Percentiles rank a stretch among this genome's conserved stretches.
phyloP scores from a whole-genome alignment of 2,888 invertebrate genomes.

The Caenorhabditis sp. region DNA sequence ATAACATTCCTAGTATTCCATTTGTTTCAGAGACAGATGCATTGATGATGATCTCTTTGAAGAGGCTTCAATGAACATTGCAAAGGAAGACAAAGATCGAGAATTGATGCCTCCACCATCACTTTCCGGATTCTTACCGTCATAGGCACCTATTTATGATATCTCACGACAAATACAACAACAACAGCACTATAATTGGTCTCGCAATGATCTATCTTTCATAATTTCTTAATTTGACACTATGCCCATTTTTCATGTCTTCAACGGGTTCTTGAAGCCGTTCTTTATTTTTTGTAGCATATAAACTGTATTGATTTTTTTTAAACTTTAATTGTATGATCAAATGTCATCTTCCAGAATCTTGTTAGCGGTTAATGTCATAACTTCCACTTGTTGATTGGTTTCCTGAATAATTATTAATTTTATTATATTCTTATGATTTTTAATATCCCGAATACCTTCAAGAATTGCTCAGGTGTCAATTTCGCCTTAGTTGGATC shows the following conservation, averaged over 20 bases:
- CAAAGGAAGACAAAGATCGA: conserved; percentile 55
- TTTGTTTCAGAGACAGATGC: conserved; percentile 17
- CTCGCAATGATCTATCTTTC: conserved; percentile 5
- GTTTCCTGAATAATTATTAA: neutral
- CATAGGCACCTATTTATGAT: conserved; percentile 9
- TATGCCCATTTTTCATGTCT: neutral
- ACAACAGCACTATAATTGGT: neutral
- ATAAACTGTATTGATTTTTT: neutral
- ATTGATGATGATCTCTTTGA: conserved; percentile 49
- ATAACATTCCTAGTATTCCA: no score
- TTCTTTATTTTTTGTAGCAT: neutral
- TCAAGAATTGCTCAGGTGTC: neutral
- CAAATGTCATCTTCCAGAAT: neutral
- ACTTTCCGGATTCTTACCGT: conserved; percentile 43
- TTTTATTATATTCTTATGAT: neutral
- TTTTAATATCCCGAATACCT: neutral
- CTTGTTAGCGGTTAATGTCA: neutral
- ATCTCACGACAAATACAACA: conserved; percentile 9
- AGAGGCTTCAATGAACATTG: conserved; percentile 41
- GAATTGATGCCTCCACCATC: conserved; percentile 62
- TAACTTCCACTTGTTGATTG: neutral
- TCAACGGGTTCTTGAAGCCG: neutral
- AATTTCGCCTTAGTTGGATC: neutral
- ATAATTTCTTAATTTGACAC: neutral
- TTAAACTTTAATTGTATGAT: no score